Percentiles rank a stretch among this genome's conserved stretches.
phyloP scores from a whole-genome alignment of 1,140 invertebrate species.

The Pseudomyrmex gracilis region DNA sequence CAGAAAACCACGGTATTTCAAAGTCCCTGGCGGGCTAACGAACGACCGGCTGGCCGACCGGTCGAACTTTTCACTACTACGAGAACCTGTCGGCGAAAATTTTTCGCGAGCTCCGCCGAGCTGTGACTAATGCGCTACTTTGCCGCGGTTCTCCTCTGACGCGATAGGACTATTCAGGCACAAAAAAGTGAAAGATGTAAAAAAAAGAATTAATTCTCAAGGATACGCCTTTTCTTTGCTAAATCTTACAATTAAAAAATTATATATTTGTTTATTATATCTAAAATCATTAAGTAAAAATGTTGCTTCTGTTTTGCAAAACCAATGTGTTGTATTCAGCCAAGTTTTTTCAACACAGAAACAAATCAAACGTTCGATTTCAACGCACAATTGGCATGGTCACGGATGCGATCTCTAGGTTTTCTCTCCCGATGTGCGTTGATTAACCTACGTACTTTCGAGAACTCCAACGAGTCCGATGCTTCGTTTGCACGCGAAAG shows the following conservation, averaged over 20 bases:
- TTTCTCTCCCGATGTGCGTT: background rate
- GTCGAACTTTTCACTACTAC: constrained; percentile 58
- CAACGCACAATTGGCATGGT: background rate
- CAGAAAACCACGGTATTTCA: constrained; percentile 55
- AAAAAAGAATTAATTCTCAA: background rate
- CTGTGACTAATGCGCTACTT: constrained; percentile 65
- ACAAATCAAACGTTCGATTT: constrained; percentile 2
- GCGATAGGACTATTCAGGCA: constrained; percentile 4
- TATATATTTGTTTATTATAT: too few relatives aligned
- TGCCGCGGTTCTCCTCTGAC: background rate
- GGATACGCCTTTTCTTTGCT: background rate
- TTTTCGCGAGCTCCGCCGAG: constrained; percentile 54
- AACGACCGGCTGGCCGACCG: constrained; percentile 43
- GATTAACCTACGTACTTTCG: background rate
- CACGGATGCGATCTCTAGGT: background rate
- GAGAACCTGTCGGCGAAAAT: constrained; percentile 54
- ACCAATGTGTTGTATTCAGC: too few relatives aligned
- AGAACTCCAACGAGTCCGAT: background rate
- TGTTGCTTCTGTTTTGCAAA: background rate
- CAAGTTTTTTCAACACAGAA: background rate
- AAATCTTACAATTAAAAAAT: too few relatives aligned
- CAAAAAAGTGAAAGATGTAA: background rate
- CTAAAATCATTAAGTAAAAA: too few relatives aligned
- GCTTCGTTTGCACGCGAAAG: constrained; percentile 19
- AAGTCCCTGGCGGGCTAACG: constrained; percentile 62